These are phyloP conservation scores for Struthidea cinerea DNA, from an alignment of 2,113 vertebrate genomes.

Conservation along the genomic window DNA sequence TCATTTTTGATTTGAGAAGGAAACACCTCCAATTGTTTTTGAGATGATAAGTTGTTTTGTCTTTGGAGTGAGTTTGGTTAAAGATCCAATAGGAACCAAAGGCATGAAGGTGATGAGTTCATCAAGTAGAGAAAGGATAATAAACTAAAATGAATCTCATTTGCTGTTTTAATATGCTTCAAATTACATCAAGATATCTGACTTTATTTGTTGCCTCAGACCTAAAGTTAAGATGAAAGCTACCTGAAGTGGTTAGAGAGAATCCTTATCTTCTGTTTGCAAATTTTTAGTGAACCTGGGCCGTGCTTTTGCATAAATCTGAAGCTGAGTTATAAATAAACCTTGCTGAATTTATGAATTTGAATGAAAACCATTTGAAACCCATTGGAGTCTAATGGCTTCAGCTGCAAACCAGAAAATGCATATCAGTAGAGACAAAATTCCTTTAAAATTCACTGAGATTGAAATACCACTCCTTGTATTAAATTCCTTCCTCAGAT, in stretches of 20 bases:
- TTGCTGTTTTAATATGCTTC: not conserved
- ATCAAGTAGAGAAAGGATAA: not conserved
- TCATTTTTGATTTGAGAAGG: not conserved
- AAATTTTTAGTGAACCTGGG: not conserved
- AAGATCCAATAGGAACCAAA: not conserved
- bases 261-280: not conserved
- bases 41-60: not conserved
- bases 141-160: not conserved
- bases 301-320: not conserved
- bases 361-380: not conserved
- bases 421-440: not conserved
- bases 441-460: not conserved
- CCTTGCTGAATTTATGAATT: not conserved
- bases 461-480: not conserved
- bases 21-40: not conserved
- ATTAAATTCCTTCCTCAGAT: not conserved
- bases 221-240: slow-evolving; percentile 5
- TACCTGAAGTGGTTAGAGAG: not conserved
- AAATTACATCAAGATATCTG: not conserved
- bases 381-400: not conserved
- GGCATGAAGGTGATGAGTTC: not conserved
- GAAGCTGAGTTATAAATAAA: not conserved
- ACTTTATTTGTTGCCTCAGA: not conserved
- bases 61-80: not conserved
- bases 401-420: not conserved